Base-by-base conservation (phyloP, 2,888 invertebrate genomes). In the Megastigmus dorsalis region DNA sequence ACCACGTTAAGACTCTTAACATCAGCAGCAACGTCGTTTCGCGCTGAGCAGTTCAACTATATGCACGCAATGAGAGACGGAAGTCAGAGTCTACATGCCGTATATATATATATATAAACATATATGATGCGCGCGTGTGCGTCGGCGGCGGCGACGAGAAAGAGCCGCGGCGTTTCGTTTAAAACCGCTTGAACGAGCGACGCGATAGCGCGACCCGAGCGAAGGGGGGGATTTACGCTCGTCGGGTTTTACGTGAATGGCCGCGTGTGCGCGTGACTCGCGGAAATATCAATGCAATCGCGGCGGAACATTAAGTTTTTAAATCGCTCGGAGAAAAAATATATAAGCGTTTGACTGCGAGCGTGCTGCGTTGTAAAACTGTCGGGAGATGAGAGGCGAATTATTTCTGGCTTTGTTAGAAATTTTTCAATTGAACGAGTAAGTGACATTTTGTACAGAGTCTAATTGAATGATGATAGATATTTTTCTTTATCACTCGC, bases 161-260 rank as follows among this genome's bases (percentile, higher is more conserved):
- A n/a, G n/a, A n/a, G n/a, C n/a, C n/a, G 45, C 45, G 43, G 30
- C 45, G 15, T 60, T 60, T 62, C 60, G 52, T 69, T 68, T 50
- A 69, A 59, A 69, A 52, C 38, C 28, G 7, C 15, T 6, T 52
- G 18, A 3, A 28, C 28, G 43, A 59, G 59, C 15, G 38, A 23
- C 57, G 38, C 5, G 13, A 41, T 3, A 41, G 9, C 5, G 13
- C 5, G 13, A 41, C 2, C 5, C 3, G 41, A 41, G 13, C 3
- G 41, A 30, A 1, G 23, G 7, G 45, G 41, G 71, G 57, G 57
- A 65, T 71, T 65, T 65, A 57, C 57, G 70, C 18, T 55, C 62
- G 62, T 62, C 54, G 45, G 38, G 45, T 57, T 65, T 57, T 63
- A 48, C 63, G 41, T 54, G 69, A 70, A 62, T 60, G 62, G 26